phyloP scores from a whole-genome alignment of 1,140 invertebrate species.

The Caerostris darwini region DNA sequence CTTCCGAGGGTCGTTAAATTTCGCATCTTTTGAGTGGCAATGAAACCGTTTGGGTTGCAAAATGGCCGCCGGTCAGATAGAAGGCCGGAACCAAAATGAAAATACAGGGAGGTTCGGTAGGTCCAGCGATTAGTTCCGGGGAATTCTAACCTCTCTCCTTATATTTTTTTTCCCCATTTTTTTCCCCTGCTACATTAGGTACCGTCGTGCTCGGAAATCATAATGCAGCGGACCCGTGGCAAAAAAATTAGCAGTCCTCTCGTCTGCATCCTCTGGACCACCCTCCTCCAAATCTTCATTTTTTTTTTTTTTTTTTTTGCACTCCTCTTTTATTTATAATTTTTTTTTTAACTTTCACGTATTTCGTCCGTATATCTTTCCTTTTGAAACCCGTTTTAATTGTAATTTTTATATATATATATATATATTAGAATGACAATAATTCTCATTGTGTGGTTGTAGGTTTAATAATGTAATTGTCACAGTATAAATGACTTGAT shows the following conservation, averaged over 20 bases:
- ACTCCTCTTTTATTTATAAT: too few relatives aligned
- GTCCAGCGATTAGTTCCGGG: conserved; percentile 50
- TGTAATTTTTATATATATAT: too few relatives aligned
- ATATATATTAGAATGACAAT: too few relatives aligned
- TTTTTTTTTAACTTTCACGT: too few relatives aligned
- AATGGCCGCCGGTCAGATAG: conserved; percentile 66
- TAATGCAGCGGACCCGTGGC: conserved; percentile 10
- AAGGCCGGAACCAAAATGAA: conserved; percentile 23
- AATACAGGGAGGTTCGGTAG: neutral
- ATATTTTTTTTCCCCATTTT: conserved; percentile 37
- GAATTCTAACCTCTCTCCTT: neutral
- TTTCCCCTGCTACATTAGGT: conserved; percentile 59
- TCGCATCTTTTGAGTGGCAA: neutral
- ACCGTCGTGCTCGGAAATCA: conserved; percentile 63
- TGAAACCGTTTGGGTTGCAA: conserved; percentile 23
- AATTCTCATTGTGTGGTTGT: too few relatives aligned
- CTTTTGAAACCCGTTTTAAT: too few relatives aligned
- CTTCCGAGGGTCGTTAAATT: conserved; percentile 1
- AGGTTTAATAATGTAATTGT: too few relatives aligned
- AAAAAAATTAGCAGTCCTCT: conserved; percentile 58
- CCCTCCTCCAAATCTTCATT: neutral
- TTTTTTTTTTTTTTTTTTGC: neutral
- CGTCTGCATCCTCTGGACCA: conserved; percentile 28
- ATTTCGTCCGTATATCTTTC: too few relatives aligned
- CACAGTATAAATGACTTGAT: too few relatives aligned